phyloP scores from a whole-genome alignment of 1,140 invertebrate genomes.

The Drosophila dunni region DNA sequence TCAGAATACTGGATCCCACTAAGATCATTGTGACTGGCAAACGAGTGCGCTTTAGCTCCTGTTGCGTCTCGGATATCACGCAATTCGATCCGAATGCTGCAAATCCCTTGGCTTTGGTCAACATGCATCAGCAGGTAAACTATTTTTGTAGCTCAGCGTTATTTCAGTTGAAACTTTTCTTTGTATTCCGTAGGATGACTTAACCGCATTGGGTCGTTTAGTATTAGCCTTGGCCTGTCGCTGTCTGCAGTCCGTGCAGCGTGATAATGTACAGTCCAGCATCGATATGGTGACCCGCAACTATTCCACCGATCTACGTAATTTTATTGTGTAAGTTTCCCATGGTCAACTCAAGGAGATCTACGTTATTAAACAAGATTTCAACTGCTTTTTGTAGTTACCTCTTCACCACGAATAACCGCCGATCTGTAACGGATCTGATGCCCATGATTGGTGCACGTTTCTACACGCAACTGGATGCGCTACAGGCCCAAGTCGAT shows the following conservation, averaged over 20 bases:
- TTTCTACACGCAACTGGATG: slow-evolving; percentile 98
- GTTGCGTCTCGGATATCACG: slow-evolving; percentile 93
- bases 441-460: slow-evolving; percentile 99
- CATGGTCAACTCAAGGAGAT: neutral
- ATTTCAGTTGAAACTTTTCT: neutral
- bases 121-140: slow-evolving; percentile 89
- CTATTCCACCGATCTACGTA: slow-evolving; percentile 96
- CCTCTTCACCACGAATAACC: slow-evolving; percentile 89
- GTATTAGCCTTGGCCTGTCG: slow-evolving; percentile 96
- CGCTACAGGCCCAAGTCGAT: slow-evolving; percentile 93
- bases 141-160: neutral
- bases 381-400: slow-evolving; percentile 86
- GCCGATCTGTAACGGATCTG: slow-evolving; percentile 95
- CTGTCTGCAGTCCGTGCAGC: slow-evolving; percentile 93
- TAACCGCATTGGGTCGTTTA: slow-evolving; percentile 95
- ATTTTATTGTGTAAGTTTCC: slow-evolving; percentile 93
- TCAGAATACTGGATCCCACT: slow-evolving; percentile 93
- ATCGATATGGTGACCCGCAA: slow-evolving; percentile 95
- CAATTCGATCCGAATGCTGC: slow-evolving; percentile 90
- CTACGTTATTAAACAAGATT: neutral
- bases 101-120: slow-evolving; percentile 86
- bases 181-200: slow-evolving; percentile 91
- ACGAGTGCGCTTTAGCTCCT: slow-evolving; percentile 92
- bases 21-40: slow-evolving; percentile 94
- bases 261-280: slow-evolving; percentile 93